Evolutionary conservation across 2,113 vertebrate species (phyloP).

Genomic region (Nothocercus julius): DNA sequence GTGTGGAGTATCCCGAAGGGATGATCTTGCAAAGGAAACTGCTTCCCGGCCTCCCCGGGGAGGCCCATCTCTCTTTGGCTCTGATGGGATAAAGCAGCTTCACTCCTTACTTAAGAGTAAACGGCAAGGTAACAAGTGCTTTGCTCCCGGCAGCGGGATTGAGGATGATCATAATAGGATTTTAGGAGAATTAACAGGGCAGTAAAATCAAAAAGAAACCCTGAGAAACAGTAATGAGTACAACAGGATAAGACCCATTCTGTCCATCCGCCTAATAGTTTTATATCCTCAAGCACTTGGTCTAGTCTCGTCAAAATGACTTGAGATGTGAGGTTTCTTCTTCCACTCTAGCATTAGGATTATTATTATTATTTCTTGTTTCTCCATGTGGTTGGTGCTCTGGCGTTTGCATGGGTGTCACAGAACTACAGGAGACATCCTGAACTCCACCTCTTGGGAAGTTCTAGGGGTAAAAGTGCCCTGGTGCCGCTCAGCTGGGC

Average conservation of each 20-base stretch:
- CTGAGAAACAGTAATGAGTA: neutral
- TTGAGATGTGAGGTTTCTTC: neutral
- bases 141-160: constrained; percentile 27
- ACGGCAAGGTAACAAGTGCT: neutral
- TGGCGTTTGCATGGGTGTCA: too few relatives aligned
- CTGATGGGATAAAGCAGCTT: constrained; percentile 8
- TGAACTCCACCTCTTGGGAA: too few relatives aligned
- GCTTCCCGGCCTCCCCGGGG: neutral
- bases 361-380: too few relatives aligned
- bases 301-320: neutral
- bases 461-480: neutral
- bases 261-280: neutral
- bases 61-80: constrained; percentile 4
- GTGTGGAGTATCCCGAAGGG: neutral
- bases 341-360: neutral
- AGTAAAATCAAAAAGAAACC: constrained; percentile 14
- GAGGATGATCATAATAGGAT: constrained; percentile 23
- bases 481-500: neutral
- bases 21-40: neutral
- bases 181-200: constrained; percentile 7
- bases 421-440: too few relatives aligned
- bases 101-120: neutral
- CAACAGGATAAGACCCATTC: neutral
- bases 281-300: neutral
- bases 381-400: too few relatives aligned